Conservation (phyloP, 1,140 invertebrate species). For the Luehdorfia chinensis region DNA sequence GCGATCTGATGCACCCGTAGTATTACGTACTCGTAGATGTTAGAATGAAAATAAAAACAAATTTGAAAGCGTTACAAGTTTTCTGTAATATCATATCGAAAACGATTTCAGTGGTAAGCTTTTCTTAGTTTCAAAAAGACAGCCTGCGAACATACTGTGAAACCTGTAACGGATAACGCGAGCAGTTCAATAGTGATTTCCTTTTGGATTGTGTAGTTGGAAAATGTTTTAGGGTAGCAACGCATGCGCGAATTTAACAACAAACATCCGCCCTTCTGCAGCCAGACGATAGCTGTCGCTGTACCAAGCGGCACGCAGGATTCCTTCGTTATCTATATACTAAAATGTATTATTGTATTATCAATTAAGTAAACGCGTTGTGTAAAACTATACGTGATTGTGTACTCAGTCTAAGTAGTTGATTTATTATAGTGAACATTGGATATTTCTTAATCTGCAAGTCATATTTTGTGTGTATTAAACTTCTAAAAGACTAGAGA, state of each 20-base stretch:
- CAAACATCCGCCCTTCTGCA: constrained; percentile 10
- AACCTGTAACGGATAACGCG: constrained; percentile 7
- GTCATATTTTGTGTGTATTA: not conserved
- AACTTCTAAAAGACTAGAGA: not conserved
- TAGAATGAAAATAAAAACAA: too few species aligned
- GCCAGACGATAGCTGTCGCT: constrained; percentile 7
- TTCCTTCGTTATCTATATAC: not conserved
- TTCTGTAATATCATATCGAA: too few species aligned
- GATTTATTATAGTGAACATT: not conserved
- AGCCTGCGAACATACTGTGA: not conserved
- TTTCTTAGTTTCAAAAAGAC: constrained; percentile 4
- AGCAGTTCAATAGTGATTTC: constrained; percentile 8
- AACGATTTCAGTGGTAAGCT: too few species aligned
- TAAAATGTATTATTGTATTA: not conserved
- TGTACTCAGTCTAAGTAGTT: not conserved
- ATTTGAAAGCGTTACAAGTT: too few species aligned
- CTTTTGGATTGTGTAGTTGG: not conserved
- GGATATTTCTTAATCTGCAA: not conserved
- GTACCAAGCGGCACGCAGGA: not conserved
- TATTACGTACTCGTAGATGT: too few species aligned
- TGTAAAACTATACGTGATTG: too few species aligned
- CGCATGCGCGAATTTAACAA: constrained; percentile 2
- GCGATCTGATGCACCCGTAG: too few species aligned
- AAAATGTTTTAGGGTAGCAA: not conserved
- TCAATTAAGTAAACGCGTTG: not conserved